Percentiles rank a stretch among this genome's conserved stretches.
These are phyloP conservation scores for Sylvilagus bachmani DNA, from an alignment of 2,113 vertebrate genomes.

Conservation along the genomic window DNA sequence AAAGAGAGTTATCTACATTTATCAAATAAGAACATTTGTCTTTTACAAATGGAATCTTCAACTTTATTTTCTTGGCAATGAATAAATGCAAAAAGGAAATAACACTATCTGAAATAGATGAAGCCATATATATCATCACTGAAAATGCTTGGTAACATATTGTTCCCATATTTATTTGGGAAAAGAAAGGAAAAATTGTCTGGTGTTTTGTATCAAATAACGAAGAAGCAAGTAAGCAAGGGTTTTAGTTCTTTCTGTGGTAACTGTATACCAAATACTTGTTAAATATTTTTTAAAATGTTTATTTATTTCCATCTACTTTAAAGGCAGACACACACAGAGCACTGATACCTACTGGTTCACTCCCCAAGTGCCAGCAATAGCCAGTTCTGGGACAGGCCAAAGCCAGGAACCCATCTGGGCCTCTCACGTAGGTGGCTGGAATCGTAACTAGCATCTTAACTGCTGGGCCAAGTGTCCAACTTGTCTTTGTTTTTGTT, in stretches of 20 bases:
- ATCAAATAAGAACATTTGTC: constrained; percentile 29
- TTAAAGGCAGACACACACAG: no score
- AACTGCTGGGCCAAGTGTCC: no score
- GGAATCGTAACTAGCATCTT: no score
- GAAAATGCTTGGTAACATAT: background rate
- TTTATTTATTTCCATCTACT: no score
- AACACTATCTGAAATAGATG: constrained; percentile 51
- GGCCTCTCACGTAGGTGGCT: no score
- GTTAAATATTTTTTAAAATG: background rate
- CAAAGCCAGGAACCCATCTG: no score
- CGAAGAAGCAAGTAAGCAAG: background rate
- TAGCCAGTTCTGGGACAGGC: no score
- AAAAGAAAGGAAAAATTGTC: background rate
- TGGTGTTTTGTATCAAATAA: background rate
- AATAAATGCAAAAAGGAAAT: constrained; percentile 49
- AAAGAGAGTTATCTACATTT: constrained; percentile 54
- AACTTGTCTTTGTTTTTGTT: no score
- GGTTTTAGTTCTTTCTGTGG: background rate
- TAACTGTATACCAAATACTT: constrained; percentile 15
- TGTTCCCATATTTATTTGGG: background rate
- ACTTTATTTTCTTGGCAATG: constrained; percentile 65
- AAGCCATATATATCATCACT: background rate
- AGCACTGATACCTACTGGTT: no score
- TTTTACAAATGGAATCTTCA: constrained; percentile 64
- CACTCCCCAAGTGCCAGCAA: no score